Evolutionary conservation across 1,140 invertebrate species (phyloP), one percentile per base, ranked within the genome.

Genomic region (Argopecten irradians): DNA sequence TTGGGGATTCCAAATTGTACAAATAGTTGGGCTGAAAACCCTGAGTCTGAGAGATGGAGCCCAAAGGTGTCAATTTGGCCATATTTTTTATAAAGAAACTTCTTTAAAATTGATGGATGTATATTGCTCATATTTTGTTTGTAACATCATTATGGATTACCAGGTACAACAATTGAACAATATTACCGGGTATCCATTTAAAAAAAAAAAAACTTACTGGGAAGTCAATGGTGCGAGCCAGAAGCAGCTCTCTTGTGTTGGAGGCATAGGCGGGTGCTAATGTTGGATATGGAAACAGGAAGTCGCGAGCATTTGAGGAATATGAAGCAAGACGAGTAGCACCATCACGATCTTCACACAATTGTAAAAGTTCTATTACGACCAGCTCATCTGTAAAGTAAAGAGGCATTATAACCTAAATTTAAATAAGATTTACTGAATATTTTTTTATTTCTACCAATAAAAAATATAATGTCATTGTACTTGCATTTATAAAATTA

Each of bases 261-360:
- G 93, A 92, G n/a, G 92, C 92, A 84, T 94, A 95, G 28, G 89
- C 89, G 55, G 94, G 93, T 43, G 92, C 90, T 13, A 94, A 91
- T 1, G 92, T 89, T 13, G 94, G 92, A 55, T 93, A 94, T 28
- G 95, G 95, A 87, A 93, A 95, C 0, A 95, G 92, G 91, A 95
- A 95, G 84, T 95, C 94, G 71, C 93, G 89, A 22, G 92, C 93
- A 89, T 94, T 94, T 46, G 87, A 91, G 33, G 93, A 93, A 89
- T 91, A 95, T 14, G 93, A 93, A 28, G 94, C 95, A 14, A 95
- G 87, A 55, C 93, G 89, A 36, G 92, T 87, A 82, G 93, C 93
- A 88, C 93, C 93, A 85, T 91, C 91, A 8, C 91, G 91, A 88
- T 93, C 93, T 55, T 93, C 92, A 0, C 92, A 93, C 55, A 95